phyloP scores from a whole-genome alignment of 2,797 vertebrate genomes.

The Falco cherrug region DNA sequence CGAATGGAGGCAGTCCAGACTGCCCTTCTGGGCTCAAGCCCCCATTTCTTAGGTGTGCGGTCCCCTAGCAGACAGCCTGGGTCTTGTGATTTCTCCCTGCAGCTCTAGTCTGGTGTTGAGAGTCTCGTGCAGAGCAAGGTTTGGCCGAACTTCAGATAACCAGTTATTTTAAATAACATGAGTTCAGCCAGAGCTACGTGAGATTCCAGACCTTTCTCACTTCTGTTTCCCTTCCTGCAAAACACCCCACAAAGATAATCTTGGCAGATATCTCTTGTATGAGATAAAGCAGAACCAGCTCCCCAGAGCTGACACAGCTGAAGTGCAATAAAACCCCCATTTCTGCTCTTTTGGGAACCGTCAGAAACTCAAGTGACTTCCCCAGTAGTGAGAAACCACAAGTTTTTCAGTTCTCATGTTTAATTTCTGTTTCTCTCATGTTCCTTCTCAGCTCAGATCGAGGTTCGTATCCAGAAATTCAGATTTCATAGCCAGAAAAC shows the following conservation, averaged over 20 bases:
- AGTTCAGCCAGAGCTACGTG: background rate
- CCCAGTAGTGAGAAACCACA: background rate
- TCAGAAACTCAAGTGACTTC: background rate
- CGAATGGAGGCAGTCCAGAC: background rate
- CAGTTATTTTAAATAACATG: background rate
- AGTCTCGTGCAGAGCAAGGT: background rate
- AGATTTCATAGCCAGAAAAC: background rate
- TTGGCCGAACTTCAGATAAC: background rate
- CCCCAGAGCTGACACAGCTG: background rate
- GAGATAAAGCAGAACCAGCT: background rate
- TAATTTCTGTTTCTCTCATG: background rate
- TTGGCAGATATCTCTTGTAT: background rate
- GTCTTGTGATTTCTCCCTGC: background rate
- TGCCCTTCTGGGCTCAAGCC: background rate
- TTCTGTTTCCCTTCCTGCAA: background rate
- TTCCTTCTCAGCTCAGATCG: background rate
- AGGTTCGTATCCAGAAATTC: background rate
- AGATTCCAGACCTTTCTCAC: conserved; percentile 24
- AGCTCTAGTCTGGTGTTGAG: background rate
- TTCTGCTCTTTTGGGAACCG: background rate
- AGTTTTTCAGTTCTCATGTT: background rate
- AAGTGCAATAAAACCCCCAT: background rate
- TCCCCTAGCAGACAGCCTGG: background rate
- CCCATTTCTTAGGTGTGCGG: background rate
- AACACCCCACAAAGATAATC: background rate